Evolutionary conservation across 2,888 invertebrate genomes (phyloP).

Genomic region (Morpho achilles): DNA sequence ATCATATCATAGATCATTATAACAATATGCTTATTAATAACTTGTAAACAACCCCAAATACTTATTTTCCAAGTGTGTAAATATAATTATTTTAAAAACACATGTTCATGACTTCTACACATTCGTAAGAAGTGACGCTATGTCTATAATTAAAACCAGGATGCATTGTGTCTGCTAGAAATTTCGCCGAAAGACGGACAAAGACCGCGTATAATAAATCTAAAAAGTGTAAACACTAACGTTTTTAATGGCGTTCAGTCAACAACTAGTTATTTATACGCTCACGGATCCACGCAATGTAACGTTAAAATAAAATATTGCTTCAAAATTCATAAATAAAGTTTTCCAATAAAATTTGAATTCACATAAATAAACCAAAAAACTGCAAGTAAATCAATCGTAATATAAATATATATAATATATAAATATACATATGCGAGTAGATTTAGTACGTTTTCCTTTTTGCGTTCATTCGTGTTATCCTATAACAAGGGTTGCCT

Average conservation of each 20-base stretch:
- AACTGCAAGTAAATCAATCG: not conserved
- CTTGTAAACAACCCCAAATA: not conserved
- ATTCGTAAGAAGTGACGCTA: conserved; percentile 7
- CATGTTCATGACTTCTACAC: not conserved
- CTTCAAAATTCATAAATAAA: conserved; percentile 2
- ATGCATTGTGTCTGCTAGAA: conserved; percentile 22
- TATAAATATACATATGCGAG: no score
- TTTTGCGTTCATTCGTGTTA: no score
- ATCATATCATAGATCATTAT: no score
- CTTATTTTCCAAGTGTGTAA: not conserved
- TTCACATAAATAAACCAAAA: not conserved
- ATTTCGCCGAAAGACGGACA: conserved; percentile 22
- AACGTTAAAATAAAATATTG: conserved; percentile 13
- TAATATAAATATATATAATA: no score
- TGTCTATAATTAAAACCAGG: conserved; percentile 23
- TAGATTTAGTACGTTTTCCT: no score
- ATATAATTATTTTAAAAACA: not conserved
- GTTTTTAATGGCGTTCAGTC: conserved; percentile 25
- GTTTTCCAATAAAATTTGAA: not conserved
- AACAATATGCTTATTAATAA: not conserved
- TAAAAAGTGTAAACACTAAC: conserved; percentile 23
- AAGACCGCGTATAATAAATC: conserved; percentile 28
- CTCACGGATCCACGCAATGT: conserved; percentile 10
- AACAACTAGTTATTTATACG: conserved; percentile 23
- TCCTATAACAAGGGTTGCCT: no score